Conservation (phyloP, 2,113 vertebrate species). For the Zonotrichia leucophrys region DNA sequence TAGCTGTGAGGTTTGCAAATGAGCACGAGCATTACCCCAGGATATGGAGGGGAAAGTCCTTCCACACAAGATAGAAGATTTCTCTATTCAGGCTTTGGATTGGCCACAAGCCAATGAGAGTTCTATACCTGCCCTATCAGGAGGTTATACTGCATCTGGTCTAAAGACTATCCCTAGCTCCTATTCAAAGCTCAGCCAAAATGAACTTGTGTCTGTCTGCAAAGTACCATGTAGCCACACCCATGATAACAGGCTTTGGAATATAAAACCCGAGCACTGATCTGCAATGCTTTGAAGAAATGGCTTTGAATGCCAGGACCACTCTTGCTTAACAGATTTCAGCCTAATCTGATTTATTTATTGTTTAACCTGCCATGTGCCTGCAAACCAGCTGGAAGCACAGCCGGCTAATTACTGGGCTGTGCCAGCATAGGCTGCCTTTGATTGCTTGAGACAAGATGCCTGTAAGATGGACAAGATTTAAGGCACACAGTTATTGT, state of each 20-base stretch:
- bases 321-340: conserved; percentile 59
- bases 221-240: conserved; percentile 26
- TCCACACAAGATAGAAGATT: neutral
- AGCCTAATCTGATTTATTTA: conserved; percentile 63
- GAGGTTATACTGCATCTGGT: neutral
- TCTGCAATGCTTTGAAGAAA: conserved; percentile 54
- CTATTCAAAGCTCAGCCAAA: conserved; percentile 14
- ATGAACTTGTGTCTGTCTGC: conserved; percentile 38
- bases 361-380: conserved; percentile 68
- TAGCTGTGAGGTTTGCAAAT: conserved; percentile 5
- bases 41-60: neutral
- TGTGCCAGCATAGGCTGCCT: conserved; percentile 40
- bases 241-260: conserved; percentile 56
- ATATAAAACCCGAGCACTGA: conserved; percentile 28
- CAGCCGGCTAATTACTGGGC: conserved; percentile 54
- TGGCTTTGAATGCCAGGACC: conserved; percentile 50
- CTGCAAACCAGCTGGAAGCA: conserved; percentile 66
- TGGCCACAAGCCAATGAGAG: neutral
- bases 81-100: neutral
- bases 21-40: neutral
- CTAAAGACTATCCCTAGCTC: neutral
- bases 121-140: conserved; percentile 1
- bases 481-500: conserved; percentile 47
- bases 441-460: conserved; percentile 55
- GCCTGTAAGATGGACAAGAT: conserved; percentile 49